Conservation (phyloP, 2,797 vertebrate genomes). For the Crocodylus rhombifer region DNA sequence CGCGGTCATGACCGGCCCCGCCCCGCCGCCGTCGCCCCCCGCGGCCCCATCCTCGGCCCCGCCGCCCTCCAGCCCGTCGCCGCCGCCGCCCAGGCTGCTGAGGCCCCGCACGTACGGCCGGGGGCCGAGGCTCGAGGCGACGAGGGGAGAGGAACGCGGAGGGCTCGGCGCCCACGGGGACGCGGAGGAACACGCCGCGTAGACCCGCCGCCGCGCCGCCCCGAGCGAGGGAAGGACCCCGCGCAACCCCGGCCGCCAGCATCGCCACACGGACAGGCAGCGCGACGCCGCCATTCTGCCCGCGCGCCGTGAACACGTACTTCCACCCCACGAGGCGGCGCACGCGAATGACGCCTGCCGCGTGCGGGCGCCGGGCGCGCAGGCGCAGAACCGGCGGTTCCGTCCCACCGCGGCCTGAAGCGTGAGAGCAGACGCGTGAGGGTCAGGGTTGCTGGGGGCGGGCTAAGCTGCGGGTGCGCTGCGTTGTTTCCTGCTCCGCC, state of each 20-base stretch:
- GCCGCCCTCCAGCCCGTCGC: slow-evolving; percentile 71
- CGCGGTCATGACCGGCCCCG: slow-evolving; percentile 88
- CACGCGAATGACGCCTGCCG: no score
- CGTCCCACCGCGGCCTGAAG: no score
- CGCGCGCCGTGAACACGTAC: slow-evolving; percentile 50
- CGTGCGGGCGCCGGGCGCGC: background rate
- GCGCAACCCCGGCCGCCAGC: slow-evolving; percentile 64
- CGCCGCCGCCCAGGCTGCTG: slow-evolving; percentile 73
- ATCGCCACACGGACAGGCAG: slow-evolving; percentile 80
- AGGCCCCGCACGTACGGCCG: slow-evolving; percentile 72
- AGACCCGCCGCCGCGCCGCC: background rate
- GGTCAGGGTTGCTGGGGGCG: no score
- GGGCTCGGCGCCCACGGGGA: background rate
- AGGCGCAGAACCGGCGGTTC: background rate
- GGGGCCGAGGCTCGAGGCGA: background rate
- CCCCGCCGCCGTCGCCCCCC: slow-evolving; percentile 78
- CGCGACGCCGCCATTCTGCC: slow-evolving; percentile 84
- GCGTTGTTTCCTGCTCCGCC: no score
- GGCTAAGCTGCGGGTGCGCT: no score
- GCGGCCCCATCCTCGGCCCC: slow-evolving; percentile 74
- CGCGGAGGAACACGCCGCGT: background rate
- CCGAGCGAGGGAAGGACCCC: background rate
- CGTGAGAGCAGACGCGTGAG: no score
- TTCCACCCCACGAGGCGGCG: no score
- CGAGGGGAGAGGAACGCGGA: background rate